These are phyloP conservation scores for Sphaerophoria rueppellii DNA, from an alignment of 2,888 invertebrate genomes.

Conservation along the genomic window DNA sequence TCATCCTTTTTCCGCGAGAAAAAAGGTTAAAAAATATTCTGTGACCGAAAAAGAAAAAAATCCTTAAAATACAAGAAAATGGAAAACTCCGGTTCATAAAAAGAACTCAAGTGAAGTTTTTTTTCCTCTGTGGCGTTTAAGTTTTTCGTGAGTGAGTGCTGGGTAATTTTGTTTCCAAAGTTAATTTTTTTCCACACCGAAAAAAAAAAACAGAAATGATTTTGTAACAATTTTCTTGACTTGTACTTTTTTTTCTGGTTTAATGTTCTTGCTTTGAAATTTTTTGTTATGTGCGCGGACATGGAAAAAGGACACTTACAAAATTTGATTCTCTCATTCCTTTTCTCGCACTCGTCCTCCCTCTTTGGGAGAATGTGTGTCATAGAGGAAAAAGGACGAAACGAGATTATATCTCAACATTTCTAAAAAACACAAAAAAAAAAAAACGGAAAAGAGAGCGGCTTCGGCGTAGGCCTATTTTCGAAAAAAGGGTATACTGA, in stretches of 20 bases:
- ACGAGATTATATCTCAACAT: neutral
- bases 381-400: constrained; percentile 46
- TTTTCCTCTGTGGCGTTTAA: constrained; percentile 33
- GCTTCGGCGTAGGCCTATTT: neutral
- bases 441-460: constrained; percentile 1
- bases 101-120: constrained; percentile 40
- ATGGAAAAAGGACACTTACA: constrained; percentile 48
- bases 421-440: neutral
- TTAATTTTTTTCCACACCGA: constrained; percentile 15
- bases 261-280: constrained; percentile 29
- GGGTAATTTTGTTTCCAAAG: constrained; percentile 60
- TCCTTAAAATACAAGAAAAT: constrained; percentile 46
- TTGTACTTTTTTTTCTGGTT: constrained; percentile 50
- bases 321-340: constrained; percentile 1
- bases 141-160: constrained; percentile 51
- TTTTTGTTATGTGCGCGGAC: constrained; percentile 54
- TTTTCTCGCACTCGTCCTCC: constrained; percentile 17
- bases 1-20: constrained; percentile 44
- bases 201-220: constrained; percentile 50
- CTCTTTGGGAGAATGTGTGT: constrained; percentile 31
- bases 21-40: constrained; percentile 74
- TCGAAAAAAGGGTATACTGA: constrained; percentile 62
- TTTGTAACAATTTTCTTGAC: constrained; percentile 69
- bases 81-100: constrained; percentile 75
- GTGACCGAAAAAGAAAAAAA: constrained; percentile 74